Percentiles rank a stretch among this genome's conserved stretches.
Evolutionary conservation across 1,140 invertebrate species (phyloP).

Genomic region (Conopomorpha cramerella): DNA sequence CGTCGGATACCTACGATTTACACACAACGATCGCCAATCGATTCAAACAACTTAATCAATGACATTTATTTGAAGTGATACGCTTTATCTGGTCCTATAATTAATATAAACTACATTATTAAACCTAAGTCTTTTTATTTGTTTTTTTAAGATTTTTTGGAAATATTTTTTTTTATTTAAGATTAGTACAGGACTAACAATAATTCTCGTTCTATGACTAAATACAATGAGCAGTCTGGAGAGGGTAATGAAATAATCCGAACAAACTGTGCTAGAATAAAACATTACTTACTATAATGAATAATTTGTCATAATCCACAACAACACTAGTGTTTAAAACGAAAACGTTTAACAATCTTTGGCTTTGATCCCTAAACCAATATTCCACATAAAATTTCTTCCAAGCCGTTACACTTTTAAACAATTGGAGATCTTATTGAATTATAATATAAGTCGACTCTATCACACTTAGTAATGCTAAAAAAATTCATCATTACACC

Average conservation of each 20-base stretch:
- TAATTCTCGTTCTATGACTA: conserved; percentile 40
- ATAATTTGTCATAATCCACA: conserved; percentile 60
- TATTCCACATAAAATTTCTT: conserved; percentile 45
- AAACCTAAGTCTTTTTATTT: conserved; percentile 19
- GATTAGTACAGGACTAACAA: conserved; percentile 43
- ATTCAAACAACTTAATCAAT: too few species aligned
- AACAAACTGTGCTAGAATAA: conserved; percentile 37
- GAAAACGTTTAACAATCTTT: conserved; percentile 68
- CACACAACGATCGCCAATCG: too few species aligned
- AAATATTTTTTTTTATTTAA: conserved; percentile 41
- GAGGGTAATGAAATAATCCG: conserved; percentile 49
- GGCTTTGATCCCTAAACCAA: conserved; percentile 67
- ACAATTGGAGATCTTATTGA: conserved; percentile 34
- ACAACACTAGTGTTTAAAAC: conserved; percentile 63
- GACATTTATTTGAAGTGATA: conserved; percentile 27
- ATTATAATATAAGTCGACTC: conserved; percentile 42
- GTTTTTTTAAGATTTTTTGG: conserved; percentile 43
- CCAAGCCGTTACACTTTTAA: conserved; percentile 39
- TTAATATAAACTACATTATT: conserved; percentile 42
- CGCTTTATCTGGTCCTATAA: conserved; percentile 38
- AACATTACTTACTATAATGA: conserved; percentile 48
- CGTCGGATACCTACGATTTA: too few species aligned
- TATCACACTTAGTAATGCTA: conserved; percentile 58
- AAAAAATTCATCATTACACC: conserved; percentile 49
- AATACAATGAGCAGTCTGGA: conserved; percentile 53